These are phyloP conservation scores for Halichoerus grypus DNA, from an alignment of 2,113 vertebrate genomes.

Conservation along the genomic window DNA sequence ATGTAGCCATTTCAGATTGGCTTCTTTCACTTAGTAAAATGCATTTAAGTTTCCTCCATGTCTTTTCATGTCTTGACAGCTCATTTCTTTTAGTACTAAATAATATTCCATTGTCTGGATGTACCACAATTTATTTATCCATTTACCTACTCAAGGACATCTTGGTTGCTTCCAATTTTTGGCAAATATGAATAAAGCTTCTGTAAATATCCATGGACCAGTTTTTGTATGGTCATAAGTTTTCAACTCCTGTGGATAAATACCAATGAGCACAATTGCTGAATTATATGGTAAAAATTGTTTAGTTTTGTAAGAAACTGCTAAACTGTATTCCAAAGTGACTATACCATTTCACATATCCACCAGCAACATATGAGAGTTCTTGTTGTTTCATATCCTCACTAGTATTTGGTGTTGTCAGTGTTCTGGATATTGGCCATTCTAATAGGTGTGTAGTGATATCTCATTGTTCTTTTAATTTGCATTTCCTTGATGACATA, in stretches of 20 bases:
- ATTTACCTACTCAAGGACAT: background rate
- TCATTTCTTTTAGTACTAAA: background rate
- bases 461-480: background rate
- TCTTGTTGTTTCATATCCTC: background rate
- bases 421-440: background rate
- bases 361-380: background rate
- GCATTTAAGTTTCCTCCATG: background rate
- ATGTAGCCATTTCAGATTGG: background rate
- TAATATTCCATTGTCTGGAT: background rate
- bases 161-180: background rate
- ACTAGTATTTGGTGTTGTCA: background rate
- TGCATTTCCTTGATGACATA: background rate
- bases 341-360: background rate
- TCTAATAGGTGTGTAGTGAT: background rate
- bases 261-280: background rate
- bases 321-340: background rate
- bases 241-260: background rate
- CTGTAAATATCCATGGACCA: background rate
- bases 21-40: background rate
- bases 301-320: background rate
- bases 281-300: background rate
- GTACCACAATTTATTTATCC: background rate
- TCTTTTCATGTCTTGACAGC: background rate
- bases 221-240: background rate
- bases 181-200: background rate